Evolutionary conservation across 35 echinoderm and acorn worm genomes (phyloP).

Genomic region (Stichopus chloronotus): DNA sequence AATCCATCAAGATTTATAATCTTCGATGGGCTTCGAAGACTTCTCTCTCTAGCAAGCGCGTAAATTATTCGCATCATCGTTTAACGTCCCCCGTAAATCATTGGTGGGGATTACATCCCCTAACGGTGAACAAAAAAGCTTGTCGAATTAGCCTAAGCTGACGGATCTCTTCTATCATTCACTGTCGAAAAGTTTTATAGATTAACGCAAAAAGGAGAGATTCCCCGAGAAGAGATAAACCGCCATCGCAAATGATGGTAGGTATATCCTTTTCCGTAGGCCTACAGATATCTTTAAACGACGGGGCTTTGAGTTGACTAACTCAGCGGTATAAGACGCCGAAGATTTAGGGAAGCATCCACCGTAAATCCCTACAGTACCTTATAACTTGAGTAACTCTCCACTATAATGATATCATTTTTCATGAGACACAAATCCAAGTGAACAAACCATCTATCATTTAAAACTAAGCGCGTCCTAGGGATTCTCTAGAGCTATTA

Average conservation of each 20-base stretch:
- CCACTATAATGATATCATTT: background rate
- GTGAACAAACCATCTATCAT: background rate
- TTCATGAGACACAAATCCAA: background rate
- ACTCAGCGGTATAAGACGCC: no score
- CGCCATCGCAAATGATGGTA: no score
- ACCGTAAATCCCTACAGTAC: no score
- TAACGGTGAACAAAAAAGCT: conserved; percentile 1
- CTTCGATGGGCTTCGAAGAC: background rate
- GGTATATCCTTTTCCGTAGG: no score
- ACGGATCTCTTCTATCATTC: conserved; percentile 29
- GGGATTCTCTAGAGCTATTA: no score
- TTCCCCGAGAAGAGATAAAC: no score
- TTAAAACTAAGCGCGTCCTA: background rate
- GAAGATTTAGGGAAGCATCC: no score
- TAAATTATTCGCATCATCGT: conserved; percentile 43
- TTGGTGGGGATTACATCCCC: conserved; percentile 15
- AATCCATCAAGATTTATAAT: background rate
- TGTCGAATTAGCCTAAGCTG: background rate
- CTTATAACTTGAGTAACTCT: no score
- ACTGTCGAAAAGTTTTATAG: background rate
- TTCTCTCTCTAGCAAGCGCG: background rate
- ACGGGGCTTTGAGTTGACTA: no score
- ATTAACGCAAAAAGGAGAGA: no score
- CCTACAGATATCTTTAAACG: no score
- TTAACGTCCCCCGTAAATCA: conserved; percentile 34